Conservation (phyloP, 2,797 vertebrate genomes). For the Pangasius larnaudii region DNA sequence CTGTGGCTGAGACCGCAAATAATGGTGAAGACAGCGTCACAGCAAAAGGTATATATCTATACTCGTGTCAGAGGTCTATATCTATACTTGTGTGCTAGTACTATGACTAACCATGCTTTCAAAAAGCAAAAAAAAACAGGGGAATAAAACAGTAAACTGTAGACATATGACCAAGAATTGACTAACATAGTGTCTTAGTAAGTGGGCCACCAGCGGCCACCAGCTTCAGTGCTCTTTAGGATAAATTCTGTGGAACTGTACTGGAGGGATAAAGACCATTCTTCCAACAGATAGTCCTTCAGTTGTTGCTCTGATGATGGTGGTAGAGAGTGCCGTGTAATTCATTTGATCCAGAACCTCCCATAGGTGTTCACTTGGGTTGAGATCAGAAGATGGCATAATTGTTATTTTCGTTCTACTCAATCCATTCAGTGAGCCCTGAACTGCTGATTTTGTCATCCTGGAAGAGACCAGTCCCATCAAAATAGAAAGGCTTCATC, state of each 20-base stretch:
- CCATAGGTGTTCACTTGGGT: not conserved
- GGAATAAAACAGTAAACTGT: not conserved
- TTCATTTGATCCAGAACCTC: not conserved
- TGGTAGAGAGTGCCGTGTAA: not conserved
- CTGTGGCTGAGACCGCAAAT: constrained; percentile 86
- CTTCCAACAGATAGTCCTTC: not conserved
- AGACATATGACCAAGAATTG: not conserved
- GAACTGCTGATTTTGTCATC: not conserved
- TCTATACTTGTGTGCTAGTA: not conserved
- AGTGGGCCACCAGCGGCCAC: not conserved
- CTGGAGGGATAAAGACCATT: not conserved
- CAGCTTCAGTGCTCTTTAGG: not conserved
- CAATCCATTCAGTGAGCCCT: not conserved
- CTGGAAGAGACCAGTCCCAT: not conserved
- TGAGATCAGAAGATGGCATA: not conserved
- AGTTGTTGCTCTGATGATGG: not conserved
- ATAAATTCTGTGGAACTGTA: not conserved
- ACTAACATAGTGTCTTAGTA: not conserved
- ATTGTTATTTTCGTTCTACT: not conserved
- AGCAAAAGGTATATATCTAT: constrained; percentile 63
- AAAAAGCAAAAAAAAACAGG: not conserved
- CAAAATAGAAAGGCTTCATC: not conserved
- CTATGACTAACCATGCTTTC: not conserved
- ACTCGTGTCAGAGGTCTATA: constrained; percentile 61
- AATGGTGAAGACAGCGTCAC: constrained; percentile 71